A percentile compares a stretch with the other conserved stretches of the same genome.
These are phyloP conservation scores for Ectropis grisescens DNA, from an alignment of 1,140 invertebrate genomes.

Conservation along the genomic window DNA sequence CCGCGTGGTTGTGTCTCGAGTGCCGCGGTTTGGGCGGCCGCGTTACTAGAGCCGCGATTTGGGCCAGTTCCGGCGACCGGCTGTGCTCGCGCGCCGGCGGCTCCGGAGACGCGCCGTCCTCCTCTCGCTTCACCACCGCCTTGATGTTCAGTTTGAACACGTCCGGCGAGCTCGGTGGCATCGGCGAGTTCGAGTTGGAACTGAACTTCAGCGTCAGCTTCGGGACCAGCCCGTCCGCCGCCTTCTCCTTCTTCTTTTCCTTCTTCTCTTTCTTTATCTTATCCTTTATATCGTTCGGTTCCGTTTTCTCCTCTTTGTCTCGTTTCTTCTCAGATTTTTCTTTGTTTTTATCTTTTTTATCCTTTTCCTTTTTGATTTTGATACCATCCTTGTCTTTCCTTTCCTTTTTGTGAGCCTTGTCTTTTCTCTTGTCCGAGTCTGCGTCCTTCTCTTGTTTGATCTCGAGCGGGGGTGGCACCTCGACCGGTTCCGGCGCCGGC, in stretches of 20 bases:
- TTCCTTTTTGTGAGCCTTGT: constrained; percentile 79
- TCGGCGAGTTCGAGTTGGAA: constrained; percentile 73
- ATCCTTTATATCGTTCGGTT: constrained; percentile 74
- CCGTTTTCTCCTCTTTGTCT: constrained; percentile 71
- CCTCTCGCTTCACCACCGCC: constrained; percentile 77
- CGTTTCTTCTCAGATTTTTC: constrained; percentile 72
- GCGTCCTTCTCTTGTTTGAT: constrained; percentile 64
- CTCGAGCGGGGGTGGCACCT: constrained; percentile 17
- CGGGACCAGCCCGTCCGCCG: constrained; percentile 73
- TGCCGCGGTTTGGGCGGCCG: constrained; percentile 78
- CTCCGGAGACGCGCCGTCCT: constrained; percentile 50
- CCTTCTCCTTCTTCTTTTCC: constrained; percentile 74
- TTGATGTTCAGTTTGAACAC: constrained; percentile 81
- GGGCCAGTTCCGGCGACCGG: constrained; percentile 83
- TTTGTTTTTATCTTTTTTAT: constrained; percentile 77
- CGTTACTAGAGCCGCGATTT: constrained; percentile 84
- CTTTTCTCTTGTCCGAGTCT: constrained; percentile 73
- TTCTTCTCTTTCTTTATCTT: constrained; percentile 71
- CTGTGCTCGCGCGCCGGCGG: constrained; percentile 68
- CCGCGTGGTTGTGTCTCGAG: constrained; percentile 49
- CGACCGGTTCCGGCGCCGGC: constrained; percentile 17
- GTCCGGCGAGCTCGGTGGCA: constrained; percentile 75
- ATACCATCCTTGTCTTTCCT: constrained; percentile 76
- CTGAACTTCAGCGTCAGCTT: constrained; percentile 86
- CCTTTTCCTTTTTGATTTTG: constrained; percentile 84